A percentile compares a stretch with the other conserved stretches of the same genome.
phyloP scores from a whole-genome alignment of 2,113 vertebrate genomes.

The Misgurnus mizolepis region DNA sequence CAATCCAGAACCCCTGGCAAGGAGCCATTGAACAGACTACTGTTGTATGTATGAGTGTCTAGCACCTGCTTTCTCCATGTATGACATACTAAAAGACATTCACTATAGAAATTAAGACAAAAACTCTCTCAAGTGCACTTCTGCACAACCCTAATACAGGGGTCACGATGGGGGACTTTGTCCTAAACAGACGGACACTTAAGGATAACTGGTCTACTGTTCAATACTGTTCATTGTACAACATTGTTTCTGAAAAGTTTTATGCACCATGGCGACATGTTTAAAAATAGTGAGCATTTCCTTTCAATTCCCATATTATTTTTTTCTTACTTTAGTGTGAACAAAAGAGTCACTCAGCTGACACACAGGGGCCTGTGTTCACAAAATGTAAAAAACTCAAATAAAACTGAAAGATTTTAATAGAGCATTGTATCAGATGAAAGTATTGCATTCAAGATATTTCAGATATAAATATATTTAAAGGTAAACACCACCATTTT shows the following conservation, averaged over 20 bases:
- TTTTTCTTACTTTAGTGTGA: not conserved
- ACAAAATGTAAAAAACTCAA: not conserved
- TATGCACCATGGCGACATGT: constrained; percentile 57
- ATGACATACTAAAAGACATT: not conserved
- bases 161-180: not conserved
- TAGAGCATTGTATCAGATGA: constrained; percentile 6
- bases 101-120: not conserved
- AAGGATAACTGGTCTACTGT: constrained; percentile 57
- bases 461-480: not conserved
- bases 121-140: not conserved
- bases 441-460: not conserved
- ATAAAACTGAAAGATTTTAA: not conserved
- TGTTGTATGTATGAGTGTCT: not conserved
- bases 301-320: constrained; percentile 43
- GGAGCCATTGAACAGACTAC: constrained; percentile 22
- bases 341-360: constrained; percentile 15
- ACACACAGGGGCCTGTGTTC: not conserved
- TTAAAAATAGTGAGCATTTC: constrained; percentile 71
- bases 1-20: not conserved
- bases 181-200: constrained; percentile 13
- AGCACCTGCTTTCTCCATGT: not conserved
- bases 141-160: not conserved
- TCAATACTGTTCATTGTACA: constrained; percentile 54
- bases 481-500: no score
- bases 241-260: constrained; percentile 48